Evolutionary conservation across 1,140 invertebrate species (phyloP).

Genomic region (Rhopalosiphum padi): DNA sequence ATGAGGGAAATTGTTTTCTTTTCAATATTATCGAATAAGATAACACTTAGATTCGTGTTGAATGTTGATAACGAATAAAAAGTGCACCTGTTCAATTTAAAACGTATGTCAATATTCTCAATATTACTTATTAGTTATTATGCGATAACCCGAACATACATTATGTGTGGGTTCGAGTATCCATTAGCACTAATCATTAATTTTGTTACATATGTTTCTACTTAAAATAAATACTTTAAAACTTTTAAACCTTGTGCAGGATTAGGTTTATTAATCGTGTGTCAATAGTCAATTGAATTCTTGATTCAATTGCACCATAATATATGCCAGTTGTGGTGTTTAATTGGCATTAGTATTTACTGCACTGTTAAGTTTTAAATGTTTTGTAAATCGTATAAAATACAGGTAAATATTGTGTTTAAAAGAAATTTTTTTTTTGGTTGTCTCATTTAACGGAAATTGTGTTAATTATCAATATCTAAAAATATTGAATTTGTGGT

Average conservation of each 20-base stretch:
- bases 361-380: not conserved
- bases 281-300: not conserved
- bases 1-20: not conserved
- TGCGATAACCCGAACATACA: not conserved
- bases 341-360: not conserved
- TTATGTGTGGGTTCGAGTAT: not conserved
- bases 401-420: not conserved
- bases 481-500: too few species aligned
- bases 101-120: not conserved
- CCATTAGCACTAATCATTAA: not conserved
- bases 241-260: not conserved
- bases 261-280: not conserved
- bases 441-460: too few species aligned
- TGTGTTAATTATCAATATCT: too few species aligned
- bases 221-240: constrained; percentile 8
- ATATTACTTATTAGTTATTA: not conserved
- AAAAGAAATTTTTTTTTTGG: too few species aligned
- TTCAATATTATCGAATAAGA: not conserved
- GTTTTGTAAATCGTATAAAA: not conserved
- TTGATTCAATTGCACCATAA: not conserved
- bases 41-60: not conserved
- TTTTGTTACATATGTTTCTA: not conserved
- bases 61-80: not conserved
- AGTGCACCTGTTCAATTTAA: not conserved
- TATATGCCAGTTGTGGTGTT: not conserved